Percentiles rank a stretch among this genome's conserved stretches.
phyloP scores from a whole-genome alignment of 30 jellyfish, hydroid and myxozoan genomes.

The Cassiopea xamachana region DNA sequence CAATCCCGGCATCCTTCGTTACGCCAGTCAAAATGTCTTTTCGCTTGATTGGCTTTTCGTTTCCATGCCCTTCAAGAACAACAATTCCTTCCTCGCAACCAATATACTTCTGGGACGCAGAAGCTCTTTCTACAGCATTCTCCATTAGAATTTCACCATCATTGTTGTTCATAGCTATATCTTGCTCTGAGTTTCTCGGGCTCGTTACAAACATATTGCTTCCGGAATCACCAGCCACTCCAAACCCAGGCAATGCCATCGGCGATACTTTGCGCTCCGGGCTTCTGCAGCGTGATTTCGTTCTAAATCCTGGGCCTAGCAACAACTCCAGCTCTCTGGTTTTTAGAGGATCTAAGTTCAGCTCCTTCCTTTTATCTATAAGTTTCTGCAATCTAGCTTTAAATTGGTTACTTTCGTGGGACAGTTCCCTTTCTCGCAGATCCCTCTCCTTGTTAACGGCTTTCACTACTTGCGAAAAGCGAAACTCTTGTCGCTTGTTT shows the following conservation, averaged over 20 bases:
- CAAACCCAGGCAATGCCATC: neutral
- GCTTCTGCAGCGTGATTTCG: slow-evolving; percentile 2
- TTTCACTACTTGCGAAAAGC: slow-evolving; percentile 53
- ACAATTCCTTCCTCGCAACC: neutral
- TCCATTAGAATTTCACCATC: neutral
- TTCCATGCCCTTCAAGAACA: neutral
- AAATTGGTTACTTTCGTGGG: slow-evolving; percentile 60
- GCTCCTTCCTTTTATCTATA: slow-evolving; percentile 61
- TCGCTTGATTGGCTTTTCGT: neutral
- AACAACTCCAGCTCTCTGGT: slow-evolving; percentile 63
- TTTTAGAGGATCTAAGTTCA: slow-evolving; percentile 51
- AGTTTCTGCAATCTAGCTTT: slow-evolving; percentile 28
- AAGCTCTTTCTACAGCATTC: neutral
- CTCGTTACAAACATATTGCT: slow-evolving; percentile 12
- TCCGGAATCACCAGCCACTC: neutral
- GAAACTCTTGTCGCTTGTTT: slow-evolving; percentile 69
- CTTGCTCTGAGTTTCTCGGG: neutral
- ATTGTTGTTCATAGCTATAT: neutral
- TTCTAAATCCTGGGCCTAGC: slow-evolving; percentile 28
- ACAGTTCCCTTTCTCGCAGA: slow-evolving; percentile 58
- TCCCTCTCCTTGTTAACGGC: slow-evolving; percentile 71
- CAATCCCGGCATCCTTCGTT: neutral
- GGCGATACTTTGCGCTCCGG: slow-evolving; percentile 24
- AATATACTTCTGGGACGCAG: neutral
- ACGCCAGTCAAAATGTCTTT: neutral